phyloP scores from a whole-genome alignment of 2,797 vertebrate species.

The Mionectes olivaceus region DNA sequence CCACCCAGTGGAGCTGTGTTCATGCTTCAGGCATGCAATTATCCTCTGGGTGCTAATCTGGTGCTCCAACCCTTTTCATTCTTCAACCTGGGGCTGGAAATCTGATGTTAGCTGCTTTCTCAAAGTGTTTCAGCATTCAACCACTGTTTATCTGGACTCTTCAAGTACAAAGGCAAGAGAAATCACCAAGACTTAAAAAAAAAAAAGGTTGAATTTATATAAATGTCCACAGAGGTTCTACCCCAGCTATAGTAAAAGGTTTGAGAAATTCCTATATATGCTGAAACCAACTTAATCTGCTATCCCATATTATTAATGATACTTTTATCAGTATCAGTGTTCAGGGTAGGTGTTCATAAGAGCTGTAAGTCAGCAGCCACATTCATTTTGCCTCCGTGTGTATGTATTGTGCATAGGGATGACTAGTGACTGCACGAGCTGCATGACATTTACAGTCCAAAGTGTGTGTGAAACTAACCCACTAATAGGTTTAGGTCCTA shows the following conservation, averaged over 20 bases:
- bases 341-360: not conserved
- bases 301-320: conserved; percentile 15
- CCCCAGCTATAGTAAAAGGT: not conserved
- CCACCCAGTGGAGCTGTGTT: not conserved
- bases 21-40: not conserved
- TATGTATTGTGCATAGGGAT: not conserved
- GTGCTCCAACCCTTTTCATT: not conserved
- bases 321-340: conserved; percentile 10
- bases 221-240: not conserved
- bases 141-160: not conserved
- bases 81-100: not conserved
- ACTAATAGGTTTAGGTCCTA: not conserved
- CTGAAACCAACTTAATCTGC: not conserved
- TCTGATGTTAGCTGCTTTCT: not conserved
- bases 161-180: not conserved
- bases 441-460: conserved; percentile 34
- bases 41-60: not conserved
- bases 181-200: not conserved
- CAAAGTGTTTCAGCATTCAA: not conserved
- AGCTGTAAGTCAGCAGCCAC: not conserved
- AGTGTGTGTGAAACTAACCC: not conserved
- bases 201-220: not conserved
- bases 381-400: not conserved
- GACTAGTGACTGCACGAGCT: conserved; percentile 29
- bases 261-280: not conserved